Base-by-base conservation (phyloP, 2,113 vertebrate species). In the Casuarius casuarius region DNA sequence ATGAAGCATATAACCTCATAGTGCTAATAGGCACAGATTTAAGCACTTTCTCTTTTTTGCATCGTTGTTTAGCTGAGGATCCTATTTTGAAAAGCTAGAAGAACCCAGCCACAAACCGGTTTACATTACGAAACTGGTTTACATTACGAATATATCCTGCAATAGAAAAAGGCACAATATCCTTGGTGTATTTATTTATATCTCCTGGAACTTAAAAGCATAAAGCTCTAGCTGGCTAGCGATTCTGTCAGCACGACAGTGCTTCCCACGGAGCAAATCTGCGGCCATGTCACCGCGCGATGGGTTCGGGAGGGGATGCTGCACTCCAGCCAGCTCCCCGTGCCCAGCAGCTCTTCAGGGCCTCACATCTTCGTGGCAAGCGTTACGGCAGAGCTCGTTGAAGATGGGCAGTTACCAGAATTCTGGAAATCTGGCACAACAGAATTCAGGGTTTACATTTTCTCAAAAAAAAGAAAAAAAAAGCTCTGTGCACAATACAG, bases 281-380 rank as follows among this genome's bases (percentile, higher is more conserved):
- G 2, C 49, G 74, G 46, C 10, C 17, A 15, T 4, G 15, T 58
- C 0, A 0, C 11, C 1, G 0, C 13, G 49, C 11, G 10, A 25
- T 62, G 20, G 21, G 6, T 54, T 11, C 54, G 76, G 73, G 51
- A 81, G 25, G 19, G 10, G n/a, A 62, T 19, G 49, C 22, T 68
- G 67, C 52, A 35, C 62, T 31, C 66, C 22, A 33, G 25, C 22
- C 15, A n/a, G 7, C 3, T 19, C 44, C 7, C 23, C 46, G 46
- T 19, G 54, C 3, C 23, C 48, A n/a, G 56, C 51, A 44, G 46
- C 46, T 48, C 46, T 48, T 48, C 46, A 48, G 46, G 46, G 46
- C 18, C 46, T 48, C 46, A 18, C 46, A 19, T 48, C 46, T 19
- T 19, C 46, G 7, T 8, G 18, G 18, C 46, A 19, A 7, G 18